Evolutionary conservation across 2,797 vertebrate species (phyloP).

Genomic region (Oreochromis grahami): DNA sequence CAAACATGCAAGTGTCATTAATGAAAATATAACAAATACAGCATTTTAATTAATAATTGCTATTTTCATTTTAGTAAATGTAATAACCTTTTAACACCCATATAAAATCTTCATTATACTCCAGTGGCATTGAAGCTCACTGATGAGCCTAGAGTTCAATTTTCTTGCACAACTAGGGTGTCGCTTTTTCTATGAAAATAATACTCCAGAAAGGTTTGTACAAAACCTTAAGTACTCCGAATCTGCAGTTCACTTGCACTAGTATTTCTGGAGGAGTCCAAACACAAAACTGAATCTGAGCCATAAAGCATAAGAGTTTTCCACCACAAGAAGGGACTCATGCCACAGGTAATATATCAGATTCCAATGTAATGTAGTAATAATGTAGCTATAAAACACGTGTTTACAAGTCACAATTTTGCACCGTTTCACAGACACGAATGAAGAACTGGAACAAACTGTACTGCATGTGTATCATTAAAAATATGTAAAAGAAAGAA

Average conservation of each 20-base stretch:
- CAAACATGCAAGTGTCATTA: neutral
- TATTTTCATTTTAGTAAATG: neutral
- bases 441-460: neutral
- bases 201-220: neutral
- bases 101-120: neutral
- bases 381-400: neutral
- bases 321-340: neutral
- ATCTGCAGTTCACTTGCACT: neutral
- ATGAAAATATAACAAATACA: neutral
- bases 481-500: neutral
- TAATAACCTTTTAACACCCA: neutral
- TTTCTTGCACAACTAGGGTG: neutral
- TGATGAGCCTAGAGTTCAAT: neutral
- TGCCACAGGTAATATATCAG: neutral
- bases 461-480: neutral
- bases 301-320: neutral
- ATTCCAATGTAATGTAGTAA: neutral
- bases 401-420: neutral
- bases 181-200: neutral
- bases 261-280: neutral
- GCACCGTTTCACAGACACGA: neutral
- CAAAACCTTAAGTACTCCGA: neutral
- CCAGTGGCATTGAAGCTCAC: neutral
- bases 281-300: neutral
- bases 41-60: neutral